phyloP scores from a whole-genome alignment of 2,797 vertebrate genomes.

The Orestias chungarensis region DNA sequence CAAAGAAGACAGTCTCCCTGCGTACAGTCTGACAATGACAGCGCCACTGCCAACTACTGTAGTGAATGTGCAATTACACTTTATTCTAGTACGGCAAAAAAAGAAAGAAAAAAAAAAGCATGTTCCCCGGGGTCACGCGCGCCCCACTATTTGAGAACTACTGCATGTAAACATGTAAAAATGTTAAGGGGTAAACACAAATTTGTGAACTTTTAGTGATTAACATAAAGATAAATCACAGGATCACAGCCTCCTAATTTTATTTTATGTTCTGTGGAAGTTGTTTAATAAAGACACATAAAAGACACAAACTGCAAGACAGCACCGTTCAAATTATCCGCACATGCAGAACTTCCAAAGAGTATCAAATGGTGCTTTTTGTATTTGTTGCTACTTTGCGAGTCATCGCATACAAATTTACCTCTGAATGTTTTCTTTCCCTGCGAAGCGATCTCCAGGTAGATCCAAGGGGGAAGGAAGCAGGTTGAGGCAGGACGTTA shows the following conservation, averaged over 20 bases:
- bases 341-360: neutral
- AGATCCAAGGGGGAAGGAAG: constrained; percentile 85
- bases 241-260: neutral
- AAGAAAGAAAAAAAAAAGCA: no score
- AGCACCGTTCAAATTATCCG: neutral
- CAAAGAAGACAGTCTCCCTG: no score
- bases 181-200: neutral
- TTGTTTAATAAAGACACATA: neutral
- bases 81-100: no score
- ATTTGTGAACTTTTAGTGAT: neutral
- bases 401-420: constrained; percentile 52
- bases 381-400: neutral
- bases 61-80: no score
- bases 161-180: neutral
- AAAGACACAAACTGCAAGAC: neutral
- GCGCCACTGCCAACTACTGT: no score
- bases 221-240: neutral
- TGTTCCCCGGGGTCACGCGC: no score
- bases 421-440: constrained; percentile 86
- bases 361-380: neutral
- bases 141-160: no score
- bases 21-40: no score
- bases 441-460: constrained; percentile 77
- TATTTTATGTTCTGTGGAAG: neutral
- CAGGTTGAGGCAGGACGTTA: constrained; percentile 90